Evolutionary conservation across 1,140 invertebrate genomes (phyloP), one percentile per base, ranked within the genome.

Genomic region (Brachystomella parvula): DNA sequence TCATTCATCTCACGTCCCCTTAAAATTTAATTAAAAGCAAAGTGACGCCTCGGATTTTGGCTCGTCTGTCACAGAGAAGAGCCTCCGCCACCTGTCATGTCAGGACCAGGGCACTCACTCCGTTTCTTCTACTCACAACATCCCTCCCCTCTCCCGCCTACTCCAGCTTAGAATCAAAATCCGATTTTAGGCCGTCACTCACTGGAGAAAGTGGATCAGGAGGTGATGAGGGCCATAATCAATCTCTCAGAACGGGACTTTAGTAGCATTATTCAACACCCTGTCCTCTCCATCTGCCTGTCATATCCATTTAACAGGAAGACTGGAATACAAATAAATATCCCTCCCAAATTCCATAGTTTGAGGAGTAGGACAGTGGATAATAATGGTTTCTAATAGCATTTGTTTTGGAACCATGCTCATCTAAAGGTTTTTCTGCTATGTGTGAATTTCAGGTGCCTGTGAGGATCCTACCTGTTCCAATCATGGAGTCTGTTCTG

Each of bases 401-500:
- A n/a, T n/a, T n/a, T n/a, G n/a, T n/a, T n/a, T n/a, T n/a, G n/a
- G n/a, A n/a, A n/a, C n/a, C n/a, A n/a, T n/a, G n/a, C n/a, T n/a
- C n/a, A n/a, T n/a, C n/a, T n/a, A n/a, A n/a, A n/a, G n/a, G n/a
- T n/a, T n/a, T n/a, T n/a, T n/a, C n/a, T n/a, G n/a, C n/a, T n/a
- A n/a, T n/a, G n/a, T n/a, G n/a, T 61, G 12, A 28, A 32, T 35
- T 78, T 24, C 81, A 89, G 89, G 86, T 76, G 89, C 92, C 77
- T 94, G 90, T 78, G 78, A 86, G 73, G 90, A 95, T 77, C 88
- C 90, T 2, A 86, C 86, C 35, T 98, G 96, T 80, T 88, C 89
- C 21, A 86, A 86, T 31, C 93, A 96, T 75, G 96, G 96, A 0
- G 86, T 87, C 59, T 99, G 96, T 80, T 86, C 93, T 33, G 86